Evolutionary conservation across 1,140 invertebrate species (phyloP).

Genomic region (Sesamia nonagrioides): DNA sequence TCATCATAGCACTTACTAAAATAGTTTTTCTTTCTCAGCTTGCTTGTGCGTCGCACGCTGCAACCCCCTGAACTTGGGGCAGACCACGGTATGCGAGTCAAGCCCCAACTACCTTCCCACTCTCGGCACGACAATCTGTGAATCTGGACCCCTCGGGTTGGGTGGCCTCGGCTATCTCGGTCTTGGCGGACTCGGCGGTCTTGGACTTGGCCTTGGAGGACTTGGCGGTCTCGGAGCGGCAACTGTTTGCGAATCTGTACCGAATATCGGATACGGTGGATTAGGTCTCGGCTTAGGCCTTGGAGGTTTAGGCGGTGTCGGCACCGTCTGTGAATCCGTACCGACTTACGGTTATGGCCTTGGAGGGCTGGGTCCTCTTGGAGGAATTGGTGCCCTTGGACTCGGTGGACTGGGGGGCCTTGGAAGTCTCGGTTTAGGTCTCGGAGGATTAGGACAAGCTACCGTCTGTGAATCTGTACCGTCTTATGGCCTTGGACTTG

Average conservation of each 20-base stretch:
- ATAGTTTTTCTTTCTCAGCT: constrained; percentile 37
- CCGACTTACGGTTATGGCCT: background rate
- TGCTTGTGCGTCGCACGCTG: constrained; percentile 55
- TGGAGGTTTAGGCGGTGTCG: background rate
- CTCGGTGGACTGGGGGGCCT: background rate
- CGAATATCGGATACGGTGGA: background rate
- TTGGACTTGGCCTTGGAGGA: background rate
- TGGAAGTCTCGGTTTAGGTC: background rate
- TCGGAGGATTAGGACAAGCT: background rate
- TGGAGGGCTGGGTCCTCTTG: background rate
- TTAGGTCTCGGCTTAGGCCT: background rate
- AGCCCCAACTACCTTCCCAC: constrained; percentile 39
- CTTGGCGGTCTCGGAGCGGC: background rate
- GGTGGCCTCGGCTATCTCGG: constrained; percentile 10
- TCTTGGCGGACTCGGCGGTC: background rate
- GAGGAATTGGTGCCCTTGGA: background rate
- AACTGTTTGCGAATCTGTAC: constrained; percentile 48
- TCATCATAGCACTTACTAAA: too few species aligned
- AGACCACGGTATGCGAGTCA: constrained; percentile 57
- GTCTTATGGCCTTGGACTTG: constrained; percentile 25
- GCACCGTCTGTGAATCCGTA: background rate
- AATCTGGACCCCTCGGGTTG: constrained; percentile 37
- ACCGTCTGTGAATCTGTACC: constrained; percentile 51
- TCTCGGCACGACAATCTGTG: constrained; percentile 31
- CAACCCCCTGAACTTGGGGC: constrained; percentile 58